Evolutionary conservation across 2,113 vertebrate species (phyloP).

Genomic region (Chaetura pelagica): DNA sequence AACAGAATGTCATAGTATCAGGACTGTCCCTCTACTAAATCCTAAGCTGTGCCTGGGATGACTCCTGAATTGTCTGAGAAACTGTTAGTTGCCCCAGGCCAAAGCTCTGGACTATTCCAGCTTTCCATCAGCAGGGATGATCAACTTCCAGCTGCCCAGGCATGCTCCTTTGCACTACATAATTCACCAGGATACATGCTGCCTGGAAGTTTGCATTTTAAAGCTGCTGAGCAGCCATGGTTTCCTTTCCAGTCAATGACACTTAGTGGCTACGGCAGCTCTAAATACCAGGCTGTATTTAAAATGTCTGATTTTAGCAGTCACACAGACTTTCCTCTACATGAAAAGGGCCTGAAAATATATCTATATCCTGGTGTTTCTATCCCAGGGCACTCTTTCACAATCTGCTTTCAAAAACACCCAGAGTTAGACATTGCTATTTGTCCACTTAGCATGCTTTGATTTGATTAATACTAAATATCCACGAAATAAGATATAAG

Average conservation of each 20-base stretch:
- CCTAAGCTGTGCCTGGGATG: neutral
- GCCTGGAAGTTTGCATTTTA: neutral
- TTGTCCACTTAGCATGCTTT: neutral
- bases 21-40: neutral
- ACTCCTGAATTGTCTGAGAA: neutral
- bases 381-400: neutral
- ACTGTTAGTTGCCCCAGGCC: neutral
- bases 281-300: neutral
- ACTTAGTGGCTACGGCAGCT: neutral
- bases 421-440: neutral
- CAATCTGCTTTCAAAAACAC: neutral
- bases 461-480: neutral
- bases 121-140: neutral
- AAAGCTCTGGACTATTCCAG: neutral
- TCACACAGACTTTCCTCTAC: neutral
- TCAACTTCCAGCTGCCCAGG: neutral
- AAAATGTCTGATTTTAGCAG: neutral
- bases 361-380: neutral
- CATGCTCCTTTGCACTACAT: neutral
- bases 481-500: neutral
- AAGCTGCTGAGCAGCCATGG: neutral
- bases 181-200: neutral
- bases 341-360: neutral
- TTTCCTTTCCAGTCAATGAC: neutral
- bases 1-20: neutral